Conservation (phyloP, 1,140 invertebrate species). For the Bombus consobrinus region DNA sequence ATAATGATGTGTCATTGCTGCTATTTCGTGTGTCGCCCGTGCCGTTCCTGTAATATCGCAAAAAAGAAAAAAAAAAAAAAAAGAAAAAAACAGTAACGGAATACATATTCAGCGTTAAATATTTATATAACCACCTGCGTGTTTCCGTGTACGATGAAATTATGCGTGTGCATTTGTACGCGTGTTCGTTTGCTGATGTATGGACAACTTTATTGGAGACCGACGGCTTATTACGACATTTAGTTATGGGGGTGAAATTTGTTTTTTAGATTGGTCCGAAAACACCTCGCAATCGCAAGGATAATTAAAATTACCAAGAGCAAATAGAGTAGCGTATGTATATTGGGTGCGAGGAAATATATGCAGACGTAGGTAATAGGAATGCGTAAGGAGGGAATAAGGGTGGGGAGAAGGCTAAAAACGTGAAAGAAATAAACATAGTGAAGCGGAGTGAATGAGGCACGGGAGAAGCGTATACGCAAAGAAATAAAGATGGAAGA, state of each 20-base stretch:
- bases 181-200: background rate
- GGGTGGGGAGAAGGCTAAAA: background rate
- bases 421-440: background rate
- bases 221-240: background rate
- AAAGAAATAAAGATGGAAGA: conserved; percentile 37
- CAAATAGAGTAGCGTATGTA: too few relatives aligned
- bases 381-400: background rate
- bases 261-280: background rate
- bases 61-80: background rate
- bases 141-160: background rate
- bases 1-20: conserved; percentile 58
- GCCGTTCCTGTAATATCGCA: conserved; percentile 16
- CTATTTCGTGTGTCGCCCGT: conserved; percentile 22
- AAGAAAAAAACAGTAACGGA: background rate
- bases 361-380: background rate
- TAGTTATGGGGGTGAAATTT: too few relatives aligned
- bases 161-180: background rate
- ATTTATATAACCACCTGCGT: conserved; percentile 12
- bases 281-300: background rate
- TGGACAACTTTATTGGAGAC: background rate
- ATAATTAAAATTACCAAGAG: background rate
- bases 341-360: background rate
- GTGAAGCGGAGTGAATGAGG: conserved; percentile 1
- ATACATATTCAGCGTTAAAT: background rate
- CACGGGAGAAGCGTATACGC: background rate